Base-by-base conservation (phyloP, 2,888 invertebrate genomes). In the Nymphalis urticae region DNA sequence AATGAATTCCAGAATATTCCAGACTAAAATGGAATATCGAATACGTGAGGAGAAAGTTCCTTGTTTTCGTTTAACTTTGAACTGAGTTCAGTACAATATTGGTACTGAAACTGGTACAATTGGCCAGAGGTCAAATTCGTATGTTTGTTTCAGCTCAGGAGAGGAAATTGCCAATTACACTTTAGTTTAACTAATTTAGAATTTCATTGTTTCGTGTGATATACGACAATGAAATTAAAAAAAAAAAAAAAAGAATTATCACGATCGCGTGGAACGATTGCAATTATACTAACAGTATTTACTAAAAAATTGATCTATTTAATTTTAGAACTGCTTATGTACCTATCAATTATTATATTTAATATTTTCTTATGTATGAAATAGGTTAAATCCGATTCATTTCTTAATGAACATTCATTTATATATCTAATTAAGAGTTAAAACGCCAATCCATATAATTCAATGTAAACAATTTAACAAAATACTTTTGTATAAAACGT, bases 31-130 rank as follows among this genome's bases (percentile, higher is more conserved):
- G 70, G 75, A 74, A 74, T 75, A 75, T 71, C 70, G 71, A 75
- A 65, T 71, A 74, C 73, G 75, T 79, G 79, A 78, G 76, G 73
- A 75, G 76, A 74, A 76, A 75, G 71, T 77, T 73, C 75, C 71
- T 76, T 72, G 54, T 78, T 81, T 58, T 81, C 80, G 75, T 78
- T 80, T 75, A 78, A 77, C 76, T 77, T 75, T 76, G 42, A 42
- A 42, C 42, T 42, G 72, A 68, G 70, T 72, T 48, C 68, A 54
- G 65, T 50, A 48, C 61, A 54, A 60, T 60, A 58, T 60, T 59
- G 42, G 54, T 66, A 51, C 64, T 67, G 67, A 66, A 70, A 70
- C 64, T 66, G 60, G 36, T 67, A 32, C 32, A 32, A 56, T 36
- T 19, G 19, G 32, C n/a, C 56, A 58, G 36, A 42, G 56, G 53